These are phyloP conservation scores for Empis livida DNA, from an alignment of 2,888 invertebrate genomes.

Conservation along the genomic window DNA sequence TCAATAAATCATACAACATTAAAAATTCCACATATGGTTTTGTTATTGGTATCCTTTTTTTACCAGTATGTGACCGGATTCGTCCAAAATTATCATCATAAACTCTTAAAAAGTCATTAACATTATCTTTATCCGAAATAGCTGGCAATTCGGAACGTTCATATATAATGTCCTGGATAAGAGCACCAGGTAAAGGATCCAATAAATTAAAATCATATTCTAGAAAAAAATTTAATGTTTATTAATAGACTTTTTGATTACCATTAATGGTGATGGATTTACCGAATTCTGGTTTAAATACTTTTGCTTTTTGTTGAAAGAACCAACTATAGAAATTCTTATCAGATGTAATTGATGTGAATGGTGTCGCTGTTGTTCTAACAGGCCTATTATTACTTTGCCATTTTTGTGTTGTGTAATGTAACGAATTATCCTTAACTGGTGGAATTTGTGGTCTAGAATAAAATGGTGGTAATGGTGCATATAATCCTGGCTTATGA, in stretches of 20 bases:
- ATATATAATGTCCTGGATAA: slow-evolving; percentile 29
- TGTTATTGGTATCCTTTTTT: slow-evolving; percentile 33
- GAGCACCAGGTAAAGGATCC: slow-evolving; percentile 25
- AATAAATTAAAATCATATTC: slow-evolving; percentile 19
- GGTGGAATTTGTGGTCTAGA: slow-evolving; percentile 5
- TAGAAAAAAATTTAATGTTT: background rate
- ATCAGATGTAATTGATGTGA: slow-evolving; percentile 5
- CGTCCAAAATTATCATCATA: slow-evolving; percentile 34
- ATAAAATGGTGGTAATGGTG: slow-evolving; percentile 16
- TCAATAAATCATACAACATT: slow-evolving; percentile 33
- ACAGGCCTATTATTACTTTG: background rate
- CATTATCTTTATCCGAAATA: slow-evolving; percentile 25
- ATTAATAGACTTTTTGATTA: too few species aligned
- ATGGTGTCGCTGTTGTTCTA: slow-evolving; percentile 1
- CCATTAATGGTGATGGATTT: background rate
- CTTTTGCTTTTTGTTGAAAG: slow-evolving; percentile 13
- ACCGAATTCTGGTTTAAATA: slow-evolving; percentile 8
- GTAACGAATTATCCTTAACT: slow-evolving; percentile 21
- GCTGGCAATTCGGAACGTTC: slow-evolving; percentile 19
- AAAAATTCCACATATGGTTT: slow-evolving; percentile 35
- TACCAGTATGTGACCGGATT: slow-evolving; percentile 27
- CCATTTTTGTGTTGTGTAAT: slow-evolving; percentile 1
- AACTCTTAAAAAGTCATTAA: slow-evolving; percentile 32
- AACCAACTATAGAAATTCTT: slow-evolving; percentile 14
- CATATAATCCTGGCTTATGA: slow-evolving; percentile 15